Evolutionary conservation across 1,140 invertebrate species (phyloP), one percentile per base, ranked within the genome.

Genomic region (Drosophila sp.): DNA sequence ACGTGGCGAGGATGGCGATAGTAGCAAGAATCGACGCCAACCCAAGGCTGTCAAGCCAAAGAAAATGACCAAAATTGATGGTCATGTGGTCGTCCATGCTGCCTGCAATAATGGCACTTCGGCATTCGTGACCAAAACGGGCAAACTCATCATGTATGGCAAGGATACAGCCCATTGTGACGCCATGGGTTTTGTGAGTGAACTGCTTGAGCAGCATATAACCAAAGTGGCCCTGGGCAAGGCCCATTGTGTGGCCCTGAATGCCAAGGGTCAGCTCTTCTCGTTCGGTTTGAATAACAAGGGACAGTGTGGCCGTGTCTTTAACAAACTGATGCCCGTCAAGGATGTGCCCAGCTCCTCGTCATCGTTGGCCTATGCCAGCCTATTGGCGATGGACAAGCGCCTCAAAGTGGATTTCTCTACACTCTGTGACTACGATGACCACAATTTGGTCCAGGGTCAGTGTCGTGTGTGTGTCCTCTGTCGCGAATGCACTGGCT

Each of bases 281-380:
- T 98, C 98, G 1, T 99, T 99, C 93, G 98, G 98, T 1, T 96
- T 99, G 62, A 99, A 99, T 92, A 99, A 99, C 91, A 98, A 98
- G 91, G 98, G 98, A 7, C 98, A 99, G 90, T 99, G 98, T 94
- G 98, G 98, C 33, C 93, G 98, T 83, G 97, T 98, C 83, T 98
- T 96, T 91, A 94, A 94, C 11, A 94, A 95, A 79, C 56, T 89
- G 67, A 95, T 94, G 93, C 95, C 97, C 92, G 93, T 80, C 35
- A 87, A 87, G 54, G 85, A 87, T 76, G 79, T 79, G 47, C 94
- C 79, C 57, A 71, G 66, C 35, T 90, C 84, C 2, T 80, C 84
- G 25, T 69, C 65, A 10, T 62, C 68, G 10, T 71, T 70, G 0
- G 79, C 68, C 32, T 55, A 66, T 66, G 17, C 72, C 71, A 1